Evolutionary conservation across 1,140 invertebrate genomes (phyloP), one percentile per base, ranked within the genome.

Genomic region (Drosophila mojavensis): DNA sequence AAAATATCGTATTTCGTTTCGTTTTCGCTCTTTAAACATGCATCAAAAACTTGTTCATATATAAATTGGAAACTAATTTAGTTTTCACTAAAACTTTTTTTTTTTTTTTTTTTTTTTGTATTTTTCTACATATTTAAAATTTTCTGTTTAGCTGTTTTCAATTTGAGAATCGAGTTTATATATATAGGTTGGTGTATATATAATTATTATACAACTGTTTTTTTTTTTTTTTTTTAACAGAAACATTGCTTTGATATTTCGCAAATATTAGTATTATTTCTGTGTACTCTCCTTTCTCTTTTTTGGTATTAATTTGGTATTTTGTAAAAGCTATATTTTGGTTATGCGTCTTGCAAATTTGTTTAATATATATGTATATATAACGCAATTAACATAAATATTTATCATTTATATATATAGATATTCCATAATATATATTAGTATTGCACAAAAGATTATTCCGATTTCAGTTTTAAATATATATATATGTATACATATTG

Each of bases 401-500:
- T 65, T 30, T 30, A 30, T 33, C 1, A 9, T 17, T n/a, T 36
- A 30, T 78, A 67, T 69, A 50, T 61, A 51, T 74, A 60, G 56
- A 74, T 81, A 71, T 66, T 10, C 33, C 33, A 79, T 70, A 71
- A 75, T 51, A 36, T 81, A 73, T 79, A 78, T 84, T 88, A 88
- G 84, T 88, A 81, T 89, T 88, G 84, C 84, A 88, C 84, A 89
- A 84, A 89, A 75, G 76, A 76, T 88, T 73, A 65, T 86, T 69
- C 65, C 41, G 41, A 65, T n/a, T 59, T 59, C 53, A 54, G 55
- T 70, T 65, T 17, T 47, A 4, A 9, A 6, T 77, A 47, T 76
- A 59, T 47, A 71, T 75, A 63, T 72, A 77, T 66, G 58, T 72
- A 39, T 72, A 62, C 30, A 11, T 63, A 30, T 51, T 10, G 53